These are phyloP conservation scores for Cinclus mexicanus DNA, from an alignment of 2,113 vertebrate genomes.

Conservation along the genomic window DNA sequence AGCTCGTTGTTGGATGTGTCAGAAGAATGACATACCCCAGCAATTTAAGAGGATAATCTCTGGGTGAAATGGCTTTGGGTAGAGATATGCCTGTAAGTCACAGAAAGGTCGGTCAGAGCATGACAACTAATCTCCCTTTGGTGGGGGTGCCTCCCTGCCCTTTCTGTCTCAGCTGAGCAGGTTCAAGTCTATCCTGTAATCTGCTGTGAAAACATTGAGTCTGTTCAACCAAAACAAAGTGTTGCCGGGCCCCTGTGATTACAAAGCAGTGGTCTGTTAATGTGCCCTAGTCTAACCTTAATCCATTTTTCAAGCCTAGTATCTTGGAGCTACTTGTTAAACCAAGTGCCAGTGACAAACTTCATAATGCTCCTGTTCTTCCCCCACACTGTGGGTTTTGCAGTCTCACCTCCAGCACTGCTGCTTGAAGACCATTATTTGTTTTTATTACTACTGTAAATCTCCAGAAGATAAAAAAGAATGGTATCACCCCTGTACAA, in stretches of 20 bases:
- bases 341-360: background rate
- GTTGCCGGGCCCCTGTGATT: background rate
- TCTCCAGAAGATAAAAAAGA: background rate
- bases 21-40: background rate
- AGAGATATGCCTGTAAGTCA: background rate
- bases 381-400: background rate
- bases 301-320: background rate
- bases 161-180: background rate
- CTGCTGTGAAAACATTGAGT: background rate
- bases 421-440: background rate
- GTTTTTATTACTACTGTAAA: background rate
- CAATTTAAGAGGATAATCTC: conserved; percentile 13
- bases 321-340: background rate
- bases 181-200: background rate
- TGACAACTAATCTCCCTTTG: background rate
- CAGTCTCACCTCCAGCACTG: background rate
- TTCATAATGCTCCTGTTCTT: background rate
- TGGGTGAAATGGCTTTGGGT: background rate
- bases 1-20: background rate
- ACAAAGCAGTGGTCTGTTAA: background rate
- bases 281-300: background rate
- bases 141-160: background rate
- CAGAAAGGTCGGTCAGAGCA: conserved; percentile 31
- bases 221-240: background rate
- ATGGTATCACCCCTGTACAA: background rate